phyloP scores from a whole-genome alignment of 2,113 vertebrate genomes.

The Coryphaenoides rupestris region DNA sequence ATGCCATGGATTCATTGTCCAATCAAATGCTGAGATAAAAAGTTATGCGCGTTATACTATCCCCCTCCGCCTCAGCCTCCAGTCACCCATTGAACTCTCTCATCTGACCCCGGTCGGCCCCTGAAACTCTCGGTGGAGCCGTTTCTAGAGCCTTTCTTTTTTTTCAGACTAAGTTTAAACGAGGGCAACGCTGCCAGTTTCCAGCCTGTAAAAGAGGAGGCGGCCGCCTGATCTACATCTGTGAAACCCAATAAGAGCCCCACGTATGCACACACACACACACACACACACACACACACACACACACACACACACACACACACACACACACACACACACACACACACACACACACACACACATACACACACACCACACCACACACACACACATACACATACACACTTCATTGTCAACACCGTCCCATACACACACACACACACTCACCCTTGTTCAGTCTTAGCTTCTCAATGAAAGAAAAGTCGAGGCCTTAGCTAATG shows the following conservation, averaged over 20 bases:
- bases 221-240: constrained; percentile 9
- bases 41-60: too few relatives aligned
- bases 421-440: too few relatives aligned
- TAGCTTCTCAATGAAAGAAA: not conserved
- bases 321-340: too few relatives aligned
- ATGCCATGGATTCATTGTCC: not conserved
- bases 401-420: too few relatives aligned
- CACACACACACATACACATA: too few relatives aligned
- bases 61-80: too few relatives aligned
- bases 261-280: not conserved
- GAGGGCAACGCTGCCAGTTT: not conserved
- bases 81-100: not conserved
- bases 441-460: not conserved
- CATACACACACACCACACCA: too few relatives aligned
- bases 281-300: not conserved
- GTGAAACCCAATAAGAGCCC: constrained; percentile 1
- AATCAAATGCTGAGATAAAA: not conserved
- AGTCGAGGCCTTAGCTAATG: not conserved
- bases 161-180: constrained; percentile 14
- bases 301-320: not conserved
- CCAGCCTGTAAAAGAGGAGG: constrained; percentile 9
- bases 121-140: constrained; percentile 1
- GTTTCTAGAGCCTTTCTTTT: constrained; percentile 6
- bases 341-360: too few relatives aligned
- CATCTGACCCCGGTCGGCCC: constrained; percentile 1